Percentiles rank a stretch among this genome's conserved stretches.
Conservation (phyloP, 1,140 invertebrate species). For the silkworm (Bombyx mori) region ASM3026992v2 NC_085119.1:12492501-12493000, state of each 20-base stretch:
- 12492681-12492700: conserved; percentile 18
- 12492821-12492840: conserved; percentile 14
- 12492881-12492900: conserved; percentile 17
- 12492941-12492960: conserved; percentile 1
- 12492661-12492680: conserved; percentile 12
- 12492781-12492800: conserved; percentile 63
- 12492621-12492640: conserved; percentile 12
- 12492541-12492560: conserved; percentile 19
- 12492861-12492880: conserved; percentile 16
- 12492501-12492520: no score
- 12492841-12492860: conserved; percentile 31
- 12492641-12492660: conserved; percentile 6
- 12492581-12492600: conserved; percentile 21
- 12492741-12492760: conserved; percentile 68
- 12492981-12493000: conserved; percentile 4
- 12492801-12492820: conserved; percentile 25
- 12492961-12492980: conserved; percentile 30
- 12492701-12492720: conserved; percentile 61
- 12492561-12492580: conserved; percentile 7
- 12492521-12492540: no score
- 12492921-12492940: neutral
- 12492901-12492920: conserved; percentile 24
- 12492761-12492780: conserved; percentile 62
- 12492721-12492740: conserved; percentile 70
- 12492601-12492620: conserved; percentile 13